phyloP scores from a whole-genome alignment of 1,140 invertebrate genomes.

The Nomia melanderi region DNA sequence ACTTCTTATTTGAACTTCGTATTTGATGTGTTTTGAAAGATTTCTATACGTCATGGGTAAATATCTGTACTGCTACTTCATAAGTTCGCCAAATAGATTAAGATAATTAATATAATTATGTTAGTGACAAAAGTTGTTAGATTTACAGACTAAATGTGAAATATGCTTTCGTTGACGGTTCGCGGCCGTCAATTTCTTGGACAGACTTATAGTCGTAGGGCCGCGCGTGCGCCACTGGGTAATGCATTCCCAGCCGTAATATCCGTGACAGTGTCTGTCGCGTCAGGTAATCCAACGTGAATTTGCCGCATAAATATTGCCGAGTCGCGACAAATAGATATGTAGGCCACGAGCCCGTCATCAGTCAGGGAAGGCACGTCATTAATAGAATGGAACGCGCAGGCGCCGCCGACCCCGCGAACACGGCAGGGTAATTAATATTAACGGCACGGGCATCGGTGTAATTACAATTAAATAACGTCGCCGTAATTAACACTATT shows the following conservation, averaged over 20 bases:
- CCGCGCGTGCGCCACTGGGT: neutral
- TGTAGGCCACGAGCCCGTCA: constrained; percentile 49
- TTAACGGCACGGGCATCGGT: constrained; percentile 68
- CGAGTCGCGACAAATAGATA: constrained; percentile 59
- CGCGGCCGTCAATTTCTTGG: constrained; percentile 39
- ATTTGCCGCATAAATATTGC: constrained; percentile 62
- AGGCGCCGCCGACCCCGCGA: constrained; percentile 27
- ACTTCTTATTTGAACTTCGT: too few relatives aligned
- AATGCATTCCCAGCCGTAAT: constrained; percentile 35
- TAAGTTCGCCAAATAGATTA: too few relatives aligned
- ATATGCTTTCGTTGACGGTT: constrained; percentile 22
- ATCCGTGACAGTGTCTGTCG: constrained; percentile 30
- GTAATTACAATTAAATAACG: constrained; percentile 75
- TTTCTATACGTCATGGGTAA: too few relatives aligned
- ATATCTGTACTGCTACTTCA: too few relatives aligned
- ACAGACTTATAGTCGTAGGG: constrained; percentile 8
- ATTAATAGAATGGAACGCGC: constrained; percentile 67
- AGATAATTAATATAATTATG: too few relatives aligned
- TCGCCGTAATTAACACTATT: constrained; percentile 73
- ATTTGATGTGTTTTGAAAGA: too few relatives aligned
- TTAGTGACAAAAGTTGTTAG: too few relatives aligned
- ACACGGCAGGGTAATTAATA: constrained; percentile 69
- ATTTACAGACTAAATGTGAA: too few relatives aligned
- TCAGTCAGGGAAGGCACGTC: constrained; percentile 49
- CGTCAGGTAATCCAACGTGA: constrained; percentile 16